phyloP scores from a whole-genome alignment of 1,140 invertebrate genomes.

The Procambarus clarkii region DNA sequence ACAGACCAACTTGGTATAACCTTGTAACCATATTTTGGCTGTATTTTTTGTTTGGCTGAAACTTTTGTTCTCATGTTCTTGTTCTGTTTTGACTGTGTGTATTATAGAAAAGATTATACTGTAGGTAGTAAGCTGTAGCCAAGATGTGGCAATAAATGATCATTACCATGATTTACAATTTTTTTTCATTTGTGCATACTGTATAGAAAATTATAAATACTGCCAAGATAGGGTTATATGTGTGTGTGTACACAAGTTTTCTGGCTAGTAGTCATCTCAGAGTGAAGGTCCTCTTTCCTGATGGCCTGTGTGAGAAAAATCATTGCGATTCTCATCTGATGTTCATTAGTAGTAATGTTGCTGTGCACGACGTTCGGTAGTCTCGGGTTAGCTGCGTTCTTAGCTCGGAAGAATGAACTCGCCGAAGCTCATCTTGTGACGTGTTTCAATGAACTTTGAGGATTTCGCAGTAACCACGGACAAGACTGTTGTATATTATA shows the following conservation, averaged over 20 bases:
- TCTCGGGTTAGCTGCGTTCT: slow-evolving; percentile 47
- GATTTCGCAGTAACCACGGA: background rate
- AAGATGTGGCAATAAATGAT: background rate
- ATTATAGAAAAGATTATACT: too few relatives aligned
- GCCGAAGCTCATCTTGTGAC: background rate
- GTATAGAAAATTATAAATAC: too few relatives aligned
- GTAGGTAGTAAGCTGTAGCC: background rate
- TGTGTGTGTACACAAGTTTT: background rate
- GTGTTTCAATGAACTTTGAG: background rate
- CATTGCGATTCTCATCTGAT: background rate
- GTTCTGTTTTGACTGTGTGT: too few relatives aligned
- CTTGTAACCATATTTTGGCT: too few relatives aligned
- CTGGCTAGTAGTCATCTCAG: too few relatives aligned
- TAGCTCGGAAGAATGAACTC: slow-evolving; percentile 18
- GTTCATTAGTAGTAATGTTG: slow-evolving; percentile 18
- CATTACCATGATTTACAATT: too few relatives aligned
- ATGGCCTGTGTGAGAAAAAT: background rate
- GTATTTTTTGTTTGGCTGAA: too few relatives aligned
- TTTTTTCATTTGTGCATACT: too few relatives aligned
- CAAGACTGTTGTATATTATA: background rate
- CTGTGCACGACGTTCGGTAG: background rate
- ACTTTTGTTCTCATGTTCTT: too few relatives aligned
- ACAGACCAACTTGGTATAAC: too few relatives aligned
- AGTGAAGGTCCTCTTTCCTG: background rate
- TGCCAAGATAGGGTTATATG: too few relatives aligned